A percentile compares a stretch with the other conserved stretches of the same genome.
Conservation (phyloP, 2,113 vertebrate species). For the Gallinago undulata region DNA sequence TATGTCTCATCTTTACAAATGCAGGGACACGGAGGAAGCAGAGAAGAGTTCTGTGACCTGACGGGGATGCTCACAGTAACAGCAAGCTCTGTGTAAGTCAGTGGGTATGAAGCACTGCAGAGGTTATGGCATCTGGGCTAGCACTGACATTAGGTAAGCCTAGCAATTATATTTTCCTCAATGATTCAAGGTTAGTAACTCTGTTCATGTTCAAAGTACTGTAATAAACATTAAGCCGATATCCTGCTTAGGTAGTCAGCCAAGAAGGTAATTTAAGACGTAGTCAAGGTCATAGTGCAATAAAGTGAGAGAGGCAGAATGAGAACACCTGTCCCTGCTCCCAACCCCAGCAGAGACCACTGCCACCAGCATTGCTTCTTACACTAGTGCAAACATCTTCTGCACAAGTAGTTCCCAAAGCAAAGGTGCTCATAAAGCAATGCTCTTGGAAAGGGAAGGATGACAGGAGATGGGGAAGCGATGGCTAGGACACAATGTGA, state of each 20-base stretch:
- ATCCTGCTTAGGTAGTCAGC: neutral
- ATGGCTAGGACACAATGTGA: neutral
- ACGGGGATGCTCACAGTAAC: neutral
- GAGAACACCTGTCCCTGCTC: neutral
- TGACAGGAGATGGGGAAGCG: neutral
- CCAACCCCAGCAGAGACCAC: neutral
- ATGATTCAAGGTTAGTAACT: neutral
- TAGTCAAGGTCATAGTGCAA: neutral
- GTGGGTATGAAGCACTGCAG: neutral
- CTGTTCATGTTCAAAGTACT: accelerated
- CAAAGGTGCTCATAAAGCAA: neutral
- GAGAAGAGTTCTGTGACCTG: neutral
- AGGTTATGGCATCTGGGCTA: neutral
- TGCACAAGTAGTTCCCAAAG: accelerated
- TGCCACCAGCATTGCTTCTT: neutral
- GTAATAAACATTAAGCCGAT: neutral
- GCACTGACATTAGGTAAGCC: neutral
- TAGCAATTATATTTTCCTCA: neutral
- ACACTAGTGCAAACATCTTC: neutral
- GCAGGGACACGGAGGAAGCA: neutral
- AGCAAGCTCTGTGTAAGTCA: neutral
- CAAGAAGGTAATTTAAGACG: neutral
- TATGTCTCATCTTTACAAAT: neutral
- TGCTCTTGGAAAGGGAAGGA: neutral
- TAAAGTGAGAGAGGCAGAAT: neutral